Percentiles rank a stretch among this genome's conserved stretches.
Conservation (phyloP, 2,888 invertebrate genomes). For the Drosophila pseudotakahashii region DNA sequence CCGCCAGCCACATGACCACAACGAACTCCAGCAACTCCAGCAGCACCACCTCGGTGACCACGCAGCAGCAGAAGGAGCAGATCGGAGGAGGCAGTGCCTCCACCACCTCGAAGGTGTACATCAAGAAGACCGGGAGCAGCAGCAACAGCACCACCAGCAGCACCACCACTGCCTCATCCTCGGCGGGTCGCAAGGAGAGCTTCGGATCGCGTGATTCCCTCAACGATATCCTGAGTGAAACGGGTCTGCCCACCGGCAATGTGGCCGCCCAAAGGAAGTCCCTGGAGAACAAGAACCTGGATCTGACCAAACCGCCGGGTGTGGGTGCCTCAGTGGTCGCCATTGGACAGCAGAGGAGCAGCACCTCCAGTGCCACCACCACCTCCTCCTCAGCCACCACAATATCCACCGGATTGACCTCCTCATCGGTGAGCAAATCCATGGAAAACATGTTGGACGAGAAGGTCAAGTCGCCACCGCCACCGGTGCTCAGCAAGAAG, state of each 20-base stretch:
- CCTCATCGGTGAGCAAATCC: slow-evolving; percentile 76
- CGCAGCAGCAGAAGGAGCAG: slow-evolving; percentile 42
- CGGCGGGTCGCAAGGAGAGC: slow-evolving; percentile 82
- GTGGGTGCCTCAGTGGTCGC: slow-evolving; percentile 5
- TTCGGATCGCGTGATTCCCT: slow-evolving; percentile 84
- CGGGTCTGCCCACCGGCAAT: slow-evolving; percentile 83
- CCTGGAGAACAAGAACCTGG: slow-evolving; percentile 84
- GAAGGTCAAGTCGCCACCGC: slow-evolving; percentile 83
- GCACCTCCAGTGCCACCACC: slow-evolving; percentile 50
- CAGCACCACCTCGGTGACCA: slow-evolving; percentile 50
- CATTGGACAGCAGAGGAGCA: slow-evolving; percentile 60
- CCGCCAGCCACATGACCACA: slow-evolving; percentile 71
- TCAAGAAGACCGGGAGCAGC: slow-evolving; percentile 71
- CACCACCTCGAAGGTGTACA: slow-evolving; percentile 72
- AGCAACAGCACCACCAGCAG: slow-evolving; percentile 75
- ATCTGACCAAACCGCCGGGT: slow-evolving; percentile 76
- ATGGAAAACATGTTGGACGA: slow-evolving; percentile 83
- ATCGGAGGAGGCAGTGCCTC: slow-evolving; percentile 47
- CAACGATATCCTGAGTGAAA: slow-evolving; percentile 83
- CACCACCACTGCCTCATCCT: slow-evolving; percentile 67
- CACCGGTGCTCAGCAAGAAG: slow-evolving; percentile 86
- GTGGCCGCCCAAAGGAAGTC: slow-evolving; percentile 86
- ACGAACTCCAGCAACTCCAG: slow-evolving; percentile 58
- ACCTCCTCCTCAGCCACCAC: slow-evolving; percentile 36
- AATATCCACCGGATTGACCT: slow-evolving; percentile 37